Conservation (phyloP, 2,797 vertebrate genomes). For the Psittacula echo region DNA sequence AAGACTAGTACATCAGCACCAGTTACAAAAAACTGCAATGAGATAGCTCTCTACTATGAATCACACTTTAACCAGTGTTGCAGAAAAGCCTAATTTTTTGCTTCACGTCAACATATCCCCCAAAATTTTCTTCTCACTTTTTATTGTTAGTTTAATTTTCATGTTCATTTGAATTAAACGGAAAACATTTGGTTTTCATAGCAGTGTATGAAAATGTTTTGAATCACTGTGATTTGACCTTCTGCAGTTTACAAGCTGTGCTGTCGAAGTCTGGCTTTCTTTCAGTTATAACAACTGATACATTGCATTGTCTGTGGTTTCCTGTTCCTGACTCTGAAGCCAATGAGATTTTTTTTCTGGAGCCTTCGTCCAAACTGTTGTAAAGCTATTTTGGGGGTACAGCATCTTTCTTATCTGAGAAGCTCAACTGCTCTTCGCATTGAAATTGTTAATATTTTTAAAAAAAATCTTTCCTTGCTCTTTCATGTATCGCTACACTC, state of each 20-base stretch:
- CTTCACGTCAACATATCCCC: neutral
- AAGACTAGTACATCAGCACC: neutral
- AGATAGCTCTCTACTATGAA: neutral
- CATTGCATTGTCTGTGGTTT: slow-evolving; percentile 30
- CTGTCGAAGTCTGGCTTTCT: slow-evolving; percentile 46
- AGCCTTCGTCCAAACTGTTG: slow-evolving; percentile 29
- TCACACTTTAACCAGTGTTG: neutral
- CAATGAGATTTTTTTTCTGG: neutral
- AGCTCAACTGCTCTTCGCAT: neutral
- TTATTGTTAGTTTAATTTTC: slow-evolving; percentile 53
- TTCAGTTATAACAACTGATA: slow-evolving; percentile 44
- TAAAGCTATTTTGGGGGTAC: slow-evolving; percentile 33
- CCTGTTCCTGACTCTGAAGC: slow-evolving; percentile 33
- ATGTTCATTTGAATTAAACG: slow-evolving; percentile 42
- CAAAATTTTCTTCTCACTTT: slow-evolving; percentile 28
- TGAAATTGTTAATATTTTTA: neutral
- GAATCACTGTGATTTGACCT: slow-evolving; percentile 58
- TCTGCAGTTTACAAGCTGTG: slow-evolving; percentile 62
- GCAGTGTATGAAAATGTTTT: slow-evolving; percentile 57
- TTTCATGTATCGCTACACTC: neutral
- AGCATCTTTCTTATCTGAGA: slow-evolving; percentile 18
- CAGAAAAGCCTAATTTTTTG: neutral
- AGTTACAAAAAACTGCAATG: neutral
- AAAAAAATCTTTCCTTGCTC: neutral
- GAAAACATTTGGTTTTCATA: slow-evolving; percentile 59